Base-by-base conservation (phyloP, 2,888 invertebrate species). In the Trissolcus brochymenae region DNA sequence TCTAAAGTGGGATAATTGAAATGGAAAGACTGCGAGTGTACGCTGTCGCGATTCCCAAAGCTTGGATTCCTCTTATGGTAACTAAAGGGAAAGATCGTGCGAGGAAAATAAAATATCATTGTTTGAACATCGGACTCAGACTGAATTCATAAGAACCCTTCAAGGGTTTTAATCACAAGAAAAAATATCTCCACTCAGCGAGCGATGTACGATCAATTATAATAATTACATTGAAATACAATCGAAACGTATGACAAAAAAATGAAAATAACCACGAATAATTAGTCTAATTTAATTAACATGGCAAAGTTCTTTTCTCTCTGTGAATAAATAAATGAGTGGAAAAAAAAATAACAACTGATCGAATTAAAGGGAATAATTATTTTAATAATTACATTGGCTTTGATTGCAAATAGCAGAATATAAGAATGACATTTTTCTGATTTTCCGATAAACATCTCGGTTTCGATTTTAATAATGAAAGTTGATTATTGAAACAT, bases 1-100 rank as follows among this genome's bases (percentile, higher is more conserved):
- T 81, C 83, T 83, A 84, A 84, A 85, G 84, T 85, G 84, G 82
- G 85, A 85, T 85, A 85, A 85, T 85, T 85, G 83, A 83, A 85
- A 84, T 83, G 82, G 82, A 81, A 81, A 76, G 73, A 71, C 70
- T 73, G 75, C 54, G 72, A 77, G 74, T 75, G 74, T 74, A 62
- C 76, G 57, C 60, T 75, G 68, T 75, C 72, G 65, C 65, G 77
- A 77, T 75, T 75, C 68, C 72, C 60, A 66, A 72, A 77, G 67
- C 74, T 71, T 67, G 68, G 41, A 72, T 72, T 72, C 61, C 16
- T 61, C 61, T 71, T 61, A 66, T 71, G 76, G 60, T 65, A 70
- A 50, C 50, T 65, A 60, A 76, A 75, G 59, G 17, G 59, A 68
- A 64, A 19, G 56, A 59, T 76, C 57, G 57, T 49, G 40, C 40